Base-by-base conservation (phyloP, 1,140 invertebrate genomes). In the Meloidogyne chitwoodi region DNA sequence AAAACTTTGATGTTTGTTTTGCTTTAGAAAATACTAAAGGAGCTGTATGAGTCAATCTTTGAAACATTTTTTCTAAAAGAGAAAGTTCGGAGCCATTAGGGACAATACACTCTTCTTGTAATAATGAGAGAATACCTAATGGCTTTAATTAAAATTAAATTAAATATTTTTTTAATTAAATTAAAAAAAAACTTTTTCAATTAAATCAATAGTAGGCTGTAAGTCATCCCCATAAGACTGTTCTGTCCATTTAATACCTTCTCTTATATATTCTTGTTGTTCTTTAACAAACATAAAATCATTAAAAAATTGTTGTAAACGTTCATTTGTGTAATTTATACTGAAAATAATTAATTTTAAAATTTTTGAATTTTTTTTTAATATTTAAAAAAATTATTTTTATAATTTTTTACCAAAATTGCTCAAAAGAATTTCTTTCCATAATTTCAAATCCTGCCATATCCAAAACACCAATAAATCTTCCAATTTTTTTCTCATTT, bases 41-140 rank as follows among this genome's bases (percentile, higher is more conserved):
- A 16, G 48, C 22, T 14, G 76, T 74, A 19, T 41, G 29, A 12
- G 74, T 34, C 22, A 84, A 65, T 63, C 76, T 81, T n/a, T 69
- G 76, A 26, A 76, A 68, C 91, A 98, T 91, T 90, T 98, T 99
- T 87, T 98, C 95, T 88, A 94, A 92, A 90, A 98, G 97, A 85
- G 95, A 95, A 90, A 92, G 93, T 89, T 99, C 96, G 81, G 93
- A 94, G 16, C 96, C 96, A 91, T 99, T 99, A 85, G 96, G 96
- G 92, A 99, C 98, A 93, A 99, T 98, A 93, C 94, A 97, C 91
- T 99, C 96, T 93, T 99, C 96, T 91, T 98, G 96, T 90, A 99
- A 93, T 89, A 98, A 97, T 89, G 95, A 97, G 87, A 98, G 91
- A 91, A 99, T 95, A 92, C 96, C 96, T 94, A 99, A 95, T 87